Evolutionary conservation across 1,140 invertebrate species (phyloP).

Genomic region (Bacillus rossius): DNA sequence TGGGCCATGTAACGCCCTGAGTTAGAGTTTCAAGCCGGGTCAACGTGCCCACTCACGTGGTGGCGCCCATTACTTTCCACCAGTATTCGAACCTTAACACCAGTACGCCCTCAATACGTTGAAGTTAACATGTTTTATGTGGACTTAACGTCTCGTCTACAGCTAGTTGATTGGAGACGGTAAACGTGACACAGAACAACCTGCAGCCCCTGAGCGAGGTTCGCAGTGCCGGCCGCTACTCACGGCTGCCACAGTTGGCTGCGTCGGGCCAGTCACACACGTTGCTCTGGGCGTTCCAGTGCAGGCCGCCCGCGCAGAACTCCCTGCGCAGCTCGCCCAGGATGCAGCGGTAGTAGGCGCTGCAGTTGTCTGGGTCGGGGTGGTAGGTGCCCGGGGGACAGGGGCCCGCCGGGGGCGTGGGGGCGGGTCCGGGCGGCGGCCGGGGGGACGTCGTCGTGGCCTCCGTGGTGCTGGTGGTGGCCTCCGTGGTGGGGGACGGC

Average conservation of each 20-base stretch:
- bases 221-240: neutral
- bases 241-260: constrained; percentile 54
- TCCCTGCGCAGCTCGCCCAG: constrained; percentile 58
- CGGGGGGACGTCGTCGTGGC: constrained; percentile 25
- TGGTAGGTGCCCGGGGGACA: constrained; percentile 61
- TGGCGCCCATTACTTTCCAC: too few relatives aligned
- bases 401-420: constrained; percentile 28
- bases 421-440: constrained; percentile 22
- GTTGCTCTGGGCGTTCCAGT: constrained; percentile 63
- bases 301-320: constrained; percentile 69
- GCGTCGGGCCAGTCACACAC: constrained; percentile 73
- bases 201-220: too few relatives aligned
- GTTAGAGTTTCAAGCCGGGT: too few relatives aligned
- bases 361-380: constrained; percentile 62
- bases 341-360: constrained; percentile 68
- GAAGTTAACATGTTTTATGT: too few relatives aligned
- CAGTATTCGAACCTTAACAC: too few relatives aligned
- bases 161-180: too few relatives aligned
- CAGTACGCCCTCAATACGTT: too few relatives aligned
- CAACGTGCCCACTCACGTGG: too few relatives aligned
- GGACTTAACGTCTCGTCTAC: too few relatives aligned
- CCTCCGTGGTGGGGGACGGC: constrained; percentile 25
- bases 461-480: constrained; percentile 29
- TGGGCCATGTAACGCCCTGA: too few relatives aligned
- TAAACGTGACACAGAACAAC: too few relatives aligned